These are phyloP conservation scores for Dreissena polymorpha DNA, from an alignment of 1,140 invertebrate genomes.

Conservation along the genomic window DNA sequence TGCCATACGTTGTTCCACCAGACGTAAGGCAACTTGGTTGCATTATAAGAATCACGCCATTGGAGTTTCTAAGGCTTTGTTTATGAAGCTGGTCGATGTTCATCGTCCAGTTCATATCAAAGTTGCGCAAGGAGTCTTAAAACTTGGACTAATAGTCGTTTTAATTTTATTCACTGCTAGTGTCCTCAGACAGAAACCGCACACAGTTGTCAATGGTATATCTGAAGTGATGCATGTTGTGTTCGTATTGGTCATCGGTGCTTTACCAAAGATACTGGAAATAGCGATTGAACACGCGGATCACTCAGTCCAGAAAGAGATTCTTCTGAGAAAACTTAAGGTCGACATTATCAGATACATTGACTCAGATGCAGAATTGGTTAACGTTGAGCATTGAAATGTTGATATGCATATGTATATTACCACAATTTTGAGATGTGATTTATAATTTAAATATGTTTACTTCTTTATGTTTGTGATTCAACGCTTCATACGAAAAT, in stretches of 20 bases:
- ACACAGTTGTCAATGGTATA: neutral
- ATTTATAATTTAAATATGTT: no score
- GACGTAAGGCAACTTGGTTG: neutral
- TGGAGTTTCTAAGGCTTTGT: slow-evolving; percentile 30
- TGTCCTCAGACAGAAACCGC: neutral
- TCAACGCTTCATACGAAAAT: no score
- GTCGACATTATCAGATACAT: slow-evolving; percentile 7
- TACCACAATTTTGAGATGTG: no score
- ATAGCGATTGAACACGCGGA: slow-evolving; percentile 19
- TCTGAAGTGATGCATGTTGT: slow-evolving; percentile 48
- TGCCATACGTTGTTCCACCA: neutral
- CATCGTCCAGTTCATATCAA: slow-evolving; percentile 38
- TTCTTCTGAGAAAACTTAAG: slow-evolving; percentile 22
- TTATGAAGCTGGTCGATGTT: slow-evolving; percentile 16
- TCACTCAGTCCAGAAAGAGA: slow-evolving; percentile 30
- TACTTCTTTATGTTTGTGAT: no score
- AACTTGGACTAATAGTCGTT: slow-evolving; percentile 5
- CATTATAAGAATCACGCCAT: slow-evolving; percentile 6
- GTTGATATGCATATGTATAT: no score
- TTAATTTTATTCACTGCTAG: slow-evolving; percentile 26
- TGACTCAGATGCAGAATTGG: slow-evolving; percentile 5
- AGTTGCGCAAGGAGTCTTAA: slow-evolving; percentile 26
- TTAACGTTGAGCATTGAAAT: no score
- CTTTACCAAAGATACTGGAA: slow-evolving; percentile 33
- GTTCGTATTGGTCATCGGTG: slow-evolving; percentile 37